Conservation (phyloP, 1,140 invertebrate species). For the Drosophila simulans region DNA sequence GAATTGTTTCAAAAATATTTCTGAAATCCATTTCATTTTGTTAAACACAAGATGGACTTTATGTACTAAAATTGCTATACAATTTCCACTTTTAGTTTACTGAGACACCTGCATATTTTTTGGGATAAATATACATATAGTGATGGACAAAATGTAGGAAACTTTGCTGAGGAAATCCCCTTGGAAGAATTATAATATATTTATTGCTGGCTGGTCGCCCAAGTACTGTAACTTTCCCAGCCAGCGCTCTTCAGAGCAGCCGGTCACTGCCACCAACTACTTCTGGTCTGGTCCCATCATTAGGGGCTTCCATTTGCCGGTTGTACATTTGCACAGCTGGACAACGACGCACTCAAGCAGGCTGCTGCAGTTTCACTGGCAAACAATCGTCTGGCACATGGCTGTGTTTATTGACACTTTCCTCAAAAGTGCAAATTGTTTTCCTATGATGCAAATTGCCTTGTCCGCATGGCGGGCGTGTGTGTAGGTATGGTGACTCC, state of each 20-base stretch:
- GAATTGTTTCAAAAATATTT: too few relatives aligned
- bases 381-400: slow-evolving; percentile 39
- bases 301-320: slow-evolving; percentile 16
- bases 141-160: too few relatives aligned
- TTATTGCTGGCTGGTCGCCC: background rate
- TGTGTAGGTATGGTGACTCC: slow-evolving; percentile 10
- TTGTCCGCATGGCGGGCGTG: slow-evolving; percentile 2
- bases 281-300: slow-evolving; percentile 4
- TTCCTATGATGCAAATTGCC: slow-evolving; percentile 19
- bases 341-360: slow-evolving; percentile 53
- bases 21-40: too few relatives aligned
- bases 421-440: slow-evolving; percentile 38
- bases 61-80: too few relatives aligned
- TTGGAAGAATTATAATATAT: too few relatives aligned
- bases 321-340: slow-evolving; percentile 28
- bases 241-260: background rate
- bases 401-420: slow-evolving; percentile 71
- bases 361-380: slow-evolving; percentile 58
- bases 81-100: too few relatives aligned
- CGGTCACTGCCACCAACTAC: background rate
- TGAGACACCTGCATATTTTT: too few relatives aligned
- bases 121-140: too few relatives aligned
- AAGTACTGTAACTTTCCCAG: background rate
- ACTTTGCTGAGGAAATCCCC: too few relatives aligned
- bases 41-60: too few relatives aligned